These are phyloP conservation scores for Lepidostoma basale DNA, from an alignment of 1,140 invertebrate species.

Conservation along the genomic window DNA sequence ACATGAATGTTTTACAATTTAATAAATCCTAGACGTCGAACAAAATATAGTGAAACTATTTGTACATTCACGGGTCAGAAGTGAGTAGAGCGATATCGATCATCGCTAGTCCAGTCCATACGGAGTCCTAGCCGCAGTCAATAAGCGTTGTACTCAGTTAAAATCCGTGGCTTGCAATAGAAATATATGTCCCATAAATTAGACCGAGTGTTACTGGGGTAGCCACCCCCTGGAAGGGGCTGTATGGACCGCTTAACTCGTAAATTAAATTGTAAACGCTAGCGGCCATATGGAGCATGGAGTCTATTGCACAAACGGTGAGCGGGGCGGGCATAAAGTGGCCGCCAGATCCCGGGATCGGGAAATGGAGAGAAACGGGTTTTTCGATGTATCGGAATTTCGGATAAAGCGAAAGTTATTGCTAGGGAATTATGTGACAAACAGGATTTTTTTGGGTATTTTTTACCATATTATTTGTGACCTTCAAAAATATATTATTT, in stretches of 20 bases:
- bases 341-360: background rate
- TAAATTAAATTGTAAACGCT: conserved; percentile 43
- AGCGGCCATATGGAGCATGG: conserved; percentile 37
- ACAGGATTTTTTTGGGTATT: too few relatives aligned
- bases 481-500: too few relatives aligned
- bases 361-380: conserved; percentile 19
- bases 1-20: too few relatives aligned
- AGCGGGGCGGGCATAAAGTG: conserved; percentile 8
- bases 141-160: conserved; percentile 41
- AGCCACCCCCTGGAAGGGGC: background rate
- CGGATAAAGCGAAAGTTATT: conserved; percentile 10
- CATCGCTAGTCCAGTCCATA: background rate
- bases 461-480: too few relatives aligned
- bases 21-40: too few relatives aligned
- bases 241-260: conserved; percentile 34
- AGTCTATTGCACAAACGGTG: conserved; percentile 25
- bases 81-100: conserved; percentile 11
- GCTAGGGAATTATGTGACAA: conserved; percentile 1
- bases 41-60: too few relatives aligned
- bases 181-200: conserved; percentile 45
- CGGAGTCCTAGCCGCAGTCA: conserved; percentile 25
- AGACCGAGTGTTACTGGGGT: conserved; percentile 32
- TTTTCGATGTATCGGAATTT: conserved; percentile 15
- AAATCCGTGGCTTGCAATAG: conserved; percentile 41
- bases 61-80: background rate